A percentile compares a stretch with the other conserved stretches of the same genome.
These are phyloP conservation scores for Agrypnus murinus DNA, from an alignment of 2,888 invertebrate genomes.

Conservation along the genomic window DNA sequence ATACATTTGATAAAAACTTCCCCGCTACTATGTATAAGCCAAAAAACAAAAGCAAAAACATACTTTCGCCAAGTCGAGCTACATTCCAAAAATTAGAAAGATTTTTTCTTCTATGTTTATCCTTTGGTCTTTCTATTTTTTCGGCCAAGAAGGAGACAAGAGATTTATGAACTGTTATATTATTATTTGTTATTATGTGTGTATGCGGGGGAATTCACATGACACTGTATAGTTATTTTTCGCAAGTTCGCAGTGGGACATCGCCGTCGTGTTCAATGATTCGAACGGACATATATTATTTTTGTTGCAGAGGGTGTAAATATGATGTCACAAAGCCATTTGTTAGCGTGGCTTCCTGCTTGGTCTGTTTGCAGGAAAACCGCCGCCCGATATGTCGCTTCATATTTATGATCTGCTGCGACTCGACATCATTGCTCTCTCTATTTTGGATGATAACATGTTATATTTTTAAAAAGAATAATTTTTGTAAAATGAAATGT, in stretches of 20 bases:
- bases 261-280: slow-evolving; percentile 69
- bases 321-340: slow-evolving; percentile 71
- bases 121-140: too few species aligned
- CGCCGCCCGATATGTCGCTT: slow-evolving; percentile 70
- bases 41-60: too few species aligned
- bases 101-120: too few species aligned
- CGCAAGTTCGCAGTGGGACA: slow-evolving; percentile 60
- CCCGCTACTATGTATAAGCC: too few species aligned
- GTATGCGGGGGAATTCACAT: slow-evolving; percentile 38
- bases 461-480: too few species aligned
- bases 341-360: slow-evolving; percentile 68
- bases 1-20: too few species aligned
- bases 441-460: slow-evolving; percentile 38
- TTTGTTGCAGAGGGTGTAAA: slow-evolving; percentile 70
- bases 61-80: too few species aligned
- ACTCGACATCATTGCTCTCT: slow-evolving; percentile 34
- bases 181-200: slow-evolving; percentile 52
- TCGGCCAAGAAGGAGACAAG: too few species aligned
- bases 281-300: slow-evolving; percentile 71
- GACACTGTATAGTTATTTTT: slow-evolving; percentile 59
- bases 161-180: slow-evolving; percentile 51
- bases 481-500: too few species aligned
- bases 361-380: slow-evolving; percentile 69
- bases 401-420: slow-evolving; percentile 66
- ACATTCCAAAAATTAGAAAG: too few species aligned